These are phyloP conservation scores for Melipona beecheii DNA, from an alignment of 2,888 invertebrate species.

Conservation along the genomic window DNA sequence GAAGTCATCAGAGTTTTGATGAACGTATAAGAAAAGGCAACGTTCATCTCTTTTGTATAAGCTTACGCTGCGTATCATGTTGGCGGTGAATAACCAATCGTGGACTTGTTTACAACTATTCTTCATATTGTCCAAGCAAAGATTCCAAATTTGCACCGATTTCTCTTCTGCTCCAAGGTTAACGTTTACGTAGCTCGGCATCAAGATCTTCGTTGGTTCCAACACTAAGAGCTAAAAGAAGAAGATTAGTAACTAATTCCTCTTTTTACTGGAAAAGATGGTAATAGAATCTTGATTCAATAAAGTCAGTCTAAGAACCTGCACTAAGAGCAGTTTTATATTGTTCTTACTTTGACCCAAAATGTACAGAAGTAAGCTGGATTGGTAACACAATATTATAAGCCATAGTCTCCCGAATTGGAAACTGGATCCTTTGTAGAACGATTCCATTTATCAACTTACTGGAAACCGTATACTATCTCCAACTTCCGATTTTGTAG, in stretches of 20 bases:
- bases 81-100: slow-evolving; percentile 96
- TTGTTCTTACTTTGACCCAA: slow-evolving; percentile 74
- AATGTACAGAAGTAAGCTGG: slow-evolving; percentile 74
- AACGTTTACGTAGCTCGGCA: slow-evolving; percentile 98
- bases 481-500: slow-evolving; percentile 92
- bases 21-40: slow-evolving; percentile 98
- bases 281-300: slow-evolving; percentile 49
- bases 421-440: slow-evolving; percentile 71
- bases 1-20: slow-evolving; percentile 99
- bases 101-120: slow-evolving; percentile 93
- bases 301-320: slow-evolving; percentile 66
- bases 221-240: slow-evolving; percentile 89
- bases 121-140: slow-evolving; percentile 92
- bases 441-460: slow-evolving; percentile 82
- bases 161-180: slow-evolving; percentile 97
- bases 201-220: slow-evolving; percentile 96
- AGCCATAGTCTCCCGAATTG: slow-evolving; percentile 72
- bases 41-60: slow-evolving; percentile 98
- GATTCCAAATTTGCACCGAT: slow-evolving; percentile 94
- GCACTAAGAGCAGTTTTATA: slow-evolving; percentile 68
- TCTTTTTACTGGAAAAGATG: slow-evolving; percentile 16
- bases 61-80: slow-evolving; percentile 95
- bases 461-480: slow-evolving; percentile 96
- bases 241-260: slow-evolving; percentile 56
- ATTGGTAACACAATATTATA: slow-evolving; percentile 70